Base-by-base conservation (phyloP, 92 coral and sea anemone genomes). In the Heteractis magnifica region DNA sequence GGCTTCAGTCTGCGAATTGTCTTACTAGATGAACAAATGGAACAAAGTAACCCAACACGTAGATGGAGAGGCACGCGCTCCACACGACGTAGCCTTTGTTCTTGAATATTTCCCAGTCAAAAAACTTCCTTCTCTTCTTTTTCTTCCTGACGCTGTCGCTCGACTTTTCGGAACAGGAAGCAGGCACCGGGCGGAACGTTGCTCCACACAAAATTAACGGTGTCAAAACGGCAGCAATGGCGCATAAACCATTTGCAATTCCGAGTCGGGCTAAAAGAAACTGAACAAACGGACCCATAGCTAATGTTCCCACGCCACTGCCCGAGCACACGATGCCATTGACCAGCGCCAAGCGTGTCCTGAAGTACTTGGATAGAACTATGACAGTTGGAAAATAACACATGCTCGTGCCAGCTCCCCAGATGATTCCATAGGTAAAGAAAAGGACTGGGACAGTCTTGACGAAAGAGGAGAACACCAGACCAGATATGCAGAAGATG, bases 11-110 rank as follows among this genome's bases (percentile, higher is more conserved):
- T 62, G 75, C 19, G 10, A 49, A 21, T 65, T 20, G 51, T 83
- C 98, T 90, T 86, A 96, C 99, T 95, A 96, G 75, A 60, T 96
- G 99, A 8, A 96, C 95, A 77, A 96, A 96, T 9, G 99, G 99
- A 16, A 96, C 97, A 74, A 96, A 96, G 62, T 96, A 96, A 0
- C 97, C 99, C 56, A 96, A 77, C 92, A 92, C 92, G 88, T 89
- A 93, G 41, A 88, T 91, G 18, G 93, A 94, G 79, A 93, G 84
- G 60, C 94, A 93, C 16, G 71, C 65, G 13, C 88, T 75, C 98
- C 98, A 93, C 19, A 91, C 79, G 52, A 91, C 77, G 71, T 93
- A 93, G 60, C 94, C 94, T 82, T 91, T 93, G 83, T 93, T 93
- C 86, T 83, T 92, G 82, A 93, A 93, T 44, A 93, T 91, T 49